Base-by-base conservation (phyloP, 2,797 vertebrate species). In the Garrulus glandarius region DNA sequence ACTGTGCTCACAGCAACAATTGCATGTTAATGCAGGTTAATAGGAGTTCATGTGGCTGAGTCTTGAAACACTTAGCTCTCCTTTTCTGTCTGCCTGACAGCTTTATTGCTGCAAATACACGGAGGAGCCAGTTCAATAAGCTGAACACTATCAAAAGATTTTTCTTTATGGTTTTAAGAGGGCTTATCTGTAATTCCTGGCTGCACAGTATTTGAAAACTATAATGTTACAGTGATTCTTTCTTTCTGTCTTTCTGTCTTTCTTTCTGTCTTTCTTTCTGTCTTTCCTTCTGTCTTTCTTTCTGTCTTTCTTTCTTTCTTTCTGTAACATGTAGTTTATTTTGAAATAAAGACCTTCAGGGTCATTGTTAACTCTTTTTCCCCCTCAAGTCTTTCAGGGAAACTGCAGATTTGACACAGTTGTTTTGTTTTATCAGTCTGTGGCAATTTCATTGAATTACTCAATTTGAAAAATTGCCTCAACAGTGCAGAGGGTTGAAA, bases 141-240 rank as follows among this genome's bases (percentile, higher is more conserved):
- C 95, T 80, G 83, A 82, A 47, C 41, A 0, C 75, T 93, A 91
- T 64, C 92, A 85, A 79, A 92, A 91, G 92, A 71, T 67, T 94
- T 94, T 89, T 74, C 84, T 93, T 89, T 89, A 87, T 79, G 74
- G 64, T 85, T 68, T 96, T 92, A 91, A 89, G 84, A 95, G 68
- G 84, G 81, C 75, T 97, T 95, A 92, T 95, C 95, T 92, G 81
- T 84, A 90, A 96, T 81, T 96, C 91, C 91, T 93, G 95, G 56
- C 93, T 95, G 75, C 43, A 37, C 53, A 75, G 11, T n/a, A 93
- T 93, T 94, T 89, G 87, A 87, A 92, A 91, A 75, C 92, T 89
- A 32, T 94, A 74, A 61, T 81, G 61, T 95, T 95, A 85, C 60
- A 64, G 65, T 41, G 63, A 32, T 23, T 49, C 36, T 36, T 36